Conservation (phyloP, 2,888 invertebrate genomes). For the Chrysomela aeneicollis region DNA sequence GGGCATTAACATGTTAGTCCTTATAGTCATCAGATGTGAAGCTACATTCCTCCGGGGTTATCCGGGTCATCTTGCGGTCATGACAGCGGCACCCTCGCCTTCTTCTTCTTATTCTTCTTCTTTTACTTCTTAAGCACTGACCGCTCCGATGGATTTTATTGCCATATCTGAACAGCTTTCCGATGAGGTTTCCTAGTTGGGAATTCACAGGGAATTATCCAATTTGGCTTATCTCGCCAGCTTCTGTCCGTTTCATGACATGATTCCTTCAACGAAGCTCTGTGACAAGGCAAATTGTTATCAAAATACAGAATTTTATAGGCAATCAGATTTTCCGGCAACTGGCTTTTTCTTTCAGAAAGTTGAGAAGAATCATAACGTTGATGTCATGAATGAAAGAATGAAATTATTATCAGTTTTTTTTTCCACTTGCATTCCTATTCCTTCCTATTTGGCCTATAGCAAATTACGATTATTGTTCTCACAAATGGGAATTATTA, state of each 20-base stretch:
- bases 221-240: neutral
- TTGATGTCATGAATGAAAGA: no score
- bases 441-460: no score
- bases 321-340: no score
- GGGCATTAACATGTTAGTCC: slow-evolving; percentile 53
- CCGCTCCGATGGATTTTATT: slow-evolving; percentile 26
- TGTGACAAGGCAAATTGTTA: no score
- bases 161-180: slow-evolving; percentile 27
- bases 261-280: no score
- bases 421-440: no score
- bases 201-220: neutral
- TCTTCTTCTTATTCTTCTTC: slow-evolving; percentile 25
- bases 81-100: slow-evolving; percentile 49
- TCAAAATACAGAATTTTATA: no score
- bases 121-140: slow-evolving; percentile 17
- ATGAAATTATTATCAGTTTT: no score
- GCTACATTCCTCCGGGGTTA: slow-evolving; percentile 51
- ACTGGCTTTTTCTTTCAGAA: no score
- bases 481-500: no score
- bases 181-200: neutral
- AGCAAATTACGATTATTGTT: no score
- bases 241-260: neutral
- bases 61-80: slow-evolving; percentile 53
- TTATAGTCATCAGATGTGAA: slow-evolving; percentile 52
- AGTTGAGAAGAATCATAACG: no score